A percentile compares a stretch with the other conserved stretches of the same genome.
Conservation (phyloP, 2,113 vertebrate species). For the Syngnathoides biaculeatus region DNA sequence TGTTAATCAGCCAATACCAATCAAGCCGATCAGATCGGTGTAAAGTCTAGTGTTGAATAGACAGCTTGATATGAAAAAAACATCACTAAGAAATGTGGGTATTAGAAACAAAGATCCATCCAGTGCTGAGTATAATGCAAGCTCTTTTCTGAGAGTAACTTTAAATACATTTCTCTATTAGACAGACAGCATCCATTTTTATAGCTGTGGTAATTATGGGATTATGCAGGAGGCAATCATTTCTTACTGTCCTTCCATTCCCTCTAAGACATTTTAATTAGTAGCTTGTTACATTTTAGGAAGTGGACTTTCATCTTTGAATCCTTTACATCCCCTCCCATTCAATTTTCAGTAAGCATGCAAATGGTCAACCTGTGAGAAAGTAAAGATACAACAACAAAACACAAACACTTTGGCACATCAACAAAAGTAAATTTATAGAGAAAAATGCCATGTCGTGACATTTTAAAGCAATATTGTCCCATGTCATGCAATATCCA, state of each 20-base stretch:
- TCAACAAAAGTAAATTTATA: background rate
- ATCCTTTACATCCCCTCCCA: conserved; percentile 23
- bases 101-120: conserved; percentile 25
- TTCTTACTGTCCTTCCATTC: conserved; percentile 50
- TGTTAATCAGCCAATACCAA: too few relatives aligned
- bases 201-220: conserved; percentile 73
- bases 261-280: conserved; percentile 75
- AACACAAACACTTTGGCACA: background rate
- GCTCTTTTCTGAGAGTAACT: conserved; percentile 54
- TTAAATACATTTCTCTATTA: conserved; percentile 67
- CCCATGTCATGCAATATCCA: background rate
- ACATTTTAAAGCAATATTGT: background rate
- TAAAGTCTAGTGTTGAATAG: too few relatives aligned
- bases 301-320: conserved; percentile 66
- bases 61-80: background rate
- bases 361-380: conserved; percentile 17
- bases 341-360: conserved; percentile 31
- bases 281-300: conserved; percentile 71
- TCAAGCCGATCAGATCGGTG: too few relatives aligned
- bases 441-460: background rate
- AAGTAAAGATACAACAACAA: background rate
- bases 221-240: conserved; percentile 72
- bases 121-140: conserved; percentile 40
- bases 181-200: conserved; percentile 64
- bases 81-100: background rate